Evolutionary conservation across 1,140 invertebrate species (phyloP).

Genomic region (Drosophila auraria): DNA sequence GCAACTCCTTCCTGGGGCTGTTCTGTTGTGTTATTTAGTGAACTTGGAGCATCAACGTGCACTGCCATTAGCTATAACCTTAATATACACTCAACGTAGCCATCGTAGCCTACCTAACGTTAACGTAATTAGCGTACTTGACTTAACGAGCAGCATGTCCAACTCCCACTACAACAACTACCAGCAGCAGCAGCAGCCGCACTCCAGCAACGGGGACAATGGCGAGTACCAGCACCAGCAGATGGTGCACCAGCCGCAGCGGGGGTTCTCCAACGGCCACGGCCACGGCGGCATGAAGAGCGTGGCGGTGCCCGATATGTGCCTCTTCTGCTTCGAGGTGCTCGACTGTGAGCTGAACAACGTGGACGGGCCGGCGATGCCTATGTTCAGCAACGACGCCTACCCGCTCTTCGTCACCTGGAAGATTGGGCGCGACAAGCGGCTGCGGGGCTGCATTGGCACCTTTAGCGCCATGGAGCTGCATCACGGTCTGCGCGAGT

Average conservation of each 20-base stretch:
- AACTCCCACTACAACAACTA: conserved; percentile 76
- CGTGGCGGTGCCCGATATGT: conserved; percentile 97
- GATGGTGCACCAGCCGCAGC: conserved; percentile 67
- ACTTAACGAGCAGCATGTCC: conserved; percentile 61
- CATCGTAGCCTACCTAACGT: conserved; percentile 32
- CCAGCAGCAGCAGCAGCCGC: conserved; percentile 64
- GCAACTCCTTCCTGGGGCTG: conserved; percentile 63
- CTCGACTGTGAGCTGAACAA: conserved; percentile 97
- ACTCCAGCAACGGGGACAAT: conserved; percentile 65
- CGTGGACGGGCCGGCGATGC: conserved; percentile 94
- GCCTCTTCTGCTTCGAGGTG: conserved; percentile 99
- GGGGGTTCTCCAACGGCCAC: conserved; percentile 65
- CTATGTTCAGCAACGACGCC: conserved; percentile 96
- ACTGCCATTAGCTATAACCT: conserved; percentile 78
- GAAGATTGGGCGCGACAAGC: conserved; percentile 97
- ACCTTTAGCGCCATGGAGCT: conserved; percentile 96
- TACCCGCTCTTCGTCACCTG: conserved; percentile 99
- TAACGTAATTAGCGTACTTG: conserved; percentile 60
- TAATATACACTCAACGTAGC: conserved; percentile 33
- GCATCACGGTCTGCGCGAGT: conserved; percentile 93
- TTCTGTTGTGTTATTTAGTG: conserved; percentile 67
- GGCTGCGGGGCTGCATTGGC: conserved; percentile 97
- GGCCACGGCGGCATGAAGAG: conserved; percentile 77
- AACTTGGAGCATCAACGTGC: conserved; percentile 78
- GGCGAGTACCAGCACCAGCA: conserved; percentile 67